phyloP scores from a whole-genome alignment of 2,888 invertebrate genomes.

The Morpho deidamia region DNA sequence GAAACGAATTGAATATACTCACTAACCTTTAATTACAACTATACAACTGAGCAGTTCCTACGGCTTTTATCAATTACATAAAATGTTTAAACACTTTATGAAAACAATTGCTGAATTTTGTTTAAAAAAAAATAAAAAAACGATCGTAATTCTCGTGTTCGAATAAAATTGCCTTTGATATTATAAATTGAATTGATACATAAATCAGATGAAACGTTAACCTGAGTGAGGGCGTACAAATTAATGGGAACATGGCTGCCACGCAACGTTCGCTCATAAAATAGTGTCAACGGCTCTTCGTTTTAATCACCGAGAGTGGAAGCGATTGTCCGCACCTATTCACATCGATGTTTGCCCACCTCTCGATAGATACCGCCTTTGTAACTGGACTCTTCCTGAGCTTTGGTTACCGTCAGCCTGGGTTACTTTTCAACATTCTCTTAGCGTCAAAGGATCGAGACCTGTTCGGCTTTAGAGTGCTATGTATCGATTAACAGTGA shows the following conservation, averaged over 20 bases:
- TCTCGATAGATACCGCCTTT: constrained; percentile 66
- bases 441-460: constrained; percentile 44
- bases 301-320: constrained; percentile 75
- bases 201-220: constrained; percentile 27
- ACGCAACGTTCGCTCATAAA: constrained; percentile 58
- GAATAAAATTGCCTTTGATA: constrained; percentile 10
- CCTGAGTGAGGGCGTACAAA: constrained; percentile 43
- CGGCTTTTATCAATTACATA: no score
- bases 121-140: constrained; percentile 3
- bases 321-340: constrained; percentile 66
- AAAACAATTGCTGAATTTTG: not conserved
- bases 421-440: constrained; percentile 62
- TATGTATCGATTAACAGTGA: constrained; percentile 33
- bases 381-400: constrained; percentile 54
- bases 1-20: no score
- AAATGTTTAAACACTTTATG: no score
- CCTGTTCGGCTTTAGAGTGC: constrained; percentile 27
- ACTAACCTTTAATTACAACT: no score
- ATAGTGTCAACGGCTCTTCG: constrained; percentile 71
- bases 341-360: constrained; percentile 62
- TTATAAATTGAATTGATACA: constrained; percentile 20
- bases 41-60: no score
- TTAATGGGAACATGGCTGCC: constrained; percentile 51
- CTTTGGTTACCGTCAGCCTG: constrained; percentile 47
- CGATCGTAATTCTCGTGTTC: constrained; percentile 2